These are phyloP conservation scores for Pseudoips prasinana DNA, from an alignment of 2,888 invertebrate genomes.

Conservation along the genomic window DNA sequence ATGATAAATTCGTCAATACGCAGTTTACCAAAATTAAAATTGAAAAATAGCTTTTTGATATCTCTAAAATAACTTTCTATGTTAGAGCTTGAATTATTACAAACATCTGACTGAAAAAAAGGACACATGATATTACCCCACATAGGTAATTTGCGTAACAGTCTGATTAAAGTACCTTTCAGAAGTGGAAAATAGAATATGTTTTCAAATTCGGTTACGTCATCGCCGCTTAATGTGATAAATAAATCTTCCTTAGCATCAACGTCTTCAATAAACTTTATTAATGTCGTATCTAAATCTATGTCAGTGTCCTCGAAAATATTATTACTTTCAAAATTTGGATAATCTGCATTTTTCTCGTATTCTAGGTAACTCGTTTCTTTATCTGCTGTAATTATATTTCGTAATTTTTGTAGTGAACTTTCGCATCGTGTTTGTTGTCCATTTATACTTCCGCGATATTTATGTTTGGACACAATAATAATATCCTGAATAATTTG, in stretches of 20 bases:
- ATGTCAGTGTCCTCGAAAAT: constrained; percentile 5
- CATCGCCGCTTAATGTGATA: constrained; percentile 5
- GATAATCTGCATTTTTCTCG: constrained; percentile 5
- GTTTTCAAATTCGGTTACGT: constrained; percentile 6
- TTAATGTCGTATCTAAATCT: constrained; percentile 5
- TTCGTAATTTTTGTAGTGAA: constrained; percentile 2
- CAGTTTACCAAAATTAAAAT: constrained; percentile 4
- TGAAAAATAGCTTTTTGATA: constrained; percentile 11
- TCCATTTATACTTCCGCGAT: constrained; percentile 5
- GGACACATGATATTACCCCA: constrained; percentile 8
- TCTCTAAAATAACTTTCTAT: constrained; percentile 9
- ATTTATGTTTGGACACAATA: constrained; percentile 3
- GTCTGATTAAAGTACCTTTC: constrained; percentile 7
- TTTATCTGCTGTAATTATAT: constrained; percentile 4
- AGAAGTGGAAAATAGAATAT: constrained; percentile 6
- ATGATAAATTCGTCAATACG: constrained; percentile 14
- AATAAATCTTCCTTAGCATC: constrained; percentile 7
- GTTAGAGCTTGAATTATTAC: constrained; percentile 5
- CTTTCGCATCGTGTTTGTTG: constrained; percentile 6
- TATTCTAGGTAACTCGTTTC: constrained; percentile 4
- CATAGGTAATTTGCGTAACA: constrained; percentile 8
- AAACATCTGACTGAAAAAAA: constrained; percentile 3
- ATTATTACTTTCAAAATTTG: constrained; percentile 7
- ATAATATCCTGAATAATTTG: constrained; percentile 3
- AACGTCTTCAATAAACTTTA: constrained; percentile 7